phyloP scores from a whole-genome alignment of 2,888 invertebrate species.

The Morpho deidamia region DNA sequence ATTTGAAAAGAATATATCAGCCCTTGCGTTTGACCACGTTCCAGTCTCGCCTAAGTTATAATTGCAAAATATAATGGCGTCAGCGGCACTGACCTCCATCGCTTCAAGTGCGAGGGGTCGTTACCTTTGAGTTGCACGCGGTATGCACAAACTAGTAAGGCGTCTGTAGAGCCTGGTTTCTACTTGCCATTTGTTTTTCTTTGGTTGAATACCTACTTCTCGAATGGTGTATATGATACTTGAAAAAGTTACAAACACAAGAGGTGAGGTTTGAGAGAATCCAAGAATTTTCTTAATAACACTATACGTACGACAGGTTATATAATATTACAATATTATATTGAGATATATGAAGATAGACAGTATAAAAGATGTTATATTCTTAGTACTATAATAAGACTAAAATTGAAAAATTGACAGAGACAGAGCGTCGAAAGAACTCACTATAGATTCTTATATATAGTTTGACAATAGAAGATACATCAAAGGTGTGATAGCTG shows the following conservation, averaged over 20 bases:
- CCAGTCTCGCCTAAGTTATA: slow-evolving; percentile 40
- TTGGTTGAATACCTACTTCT: not conserved
- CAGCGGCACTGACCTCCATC: slow-evolving; percentile 60
- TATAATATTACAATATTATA: no score
- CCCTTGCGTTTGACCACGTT: slow-evolving; percentile 21
- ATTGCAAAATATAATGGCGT: slow-evolving; percentile 57
- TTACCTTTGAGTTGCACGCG: slow-evolving; percentile 34
- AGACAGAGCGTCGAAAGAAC: no score
- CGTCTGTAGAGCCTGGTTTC: not conserved
- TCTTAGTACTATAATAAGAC: no score
- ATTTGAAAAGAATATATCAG: not conserved
- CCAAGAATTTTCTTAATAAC: no score
- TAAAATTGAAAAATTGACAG: no score
- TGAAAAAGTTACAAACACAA: no score
- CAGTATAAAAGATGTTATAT: no score
- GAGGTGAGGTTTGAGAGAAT: not conserved
- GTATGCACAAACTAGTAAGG: slow-evolving; percentile 27
- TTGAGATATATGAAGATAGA: no score
- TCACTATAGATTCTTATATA: no score
- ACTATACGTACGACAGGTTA: no score
- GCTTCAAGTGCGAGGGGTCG: slow-evolving; percentile 66
- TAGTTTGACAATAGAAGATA: no score
- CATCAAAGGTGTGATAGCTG: no score
- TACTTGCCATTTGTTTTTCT: not conserved
- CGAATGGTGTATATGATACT: not conserved